These are phyloP conservation scores for Pitangus sulphuratus DNA, from an alignment of 2,797 vertebrate genomes.

Conservation along the genomic window DNA sequence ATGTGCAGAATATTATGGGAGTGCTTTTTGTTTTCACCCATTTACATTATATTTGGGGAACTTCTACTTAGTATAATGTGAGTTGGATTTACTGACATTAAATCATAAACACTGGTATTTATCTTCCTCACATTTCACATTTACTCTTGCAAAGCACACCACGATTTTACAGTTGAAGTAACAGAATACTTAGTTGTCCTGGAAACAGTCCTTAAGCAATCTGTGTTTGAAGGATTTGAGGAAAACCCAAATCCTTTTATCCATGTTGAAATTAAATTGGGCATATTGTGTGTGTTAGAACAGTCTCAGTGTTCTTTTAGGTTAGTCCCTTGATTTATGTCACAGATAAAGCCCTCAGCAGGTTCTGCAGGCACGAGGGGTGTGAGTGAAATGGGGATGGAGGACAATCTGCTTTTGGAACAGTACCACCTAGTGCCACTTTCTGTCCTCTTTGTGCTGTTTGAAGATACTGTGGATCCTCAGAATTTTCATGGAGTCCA, in stretches of 20 bases:
- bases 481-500: neutral
- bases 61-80: neutral
- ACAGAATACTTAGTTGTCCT: neutral
- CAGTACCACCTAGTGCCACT: neutral
- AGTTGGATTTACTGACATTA: neutral
- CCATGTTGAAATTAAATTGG: neutral
- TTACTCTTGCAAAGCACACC: neutral
- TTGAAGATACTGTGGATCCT: neutral
- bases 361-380: neutral
- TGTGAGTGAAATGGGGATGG: neutral
- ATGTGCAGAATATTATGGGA: neutral
- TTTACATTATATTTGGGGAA: neutral
- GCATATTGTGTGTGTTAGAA: neutral
- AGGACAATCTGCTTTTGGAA: neutral
- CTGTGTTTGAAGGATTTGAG: neutral
- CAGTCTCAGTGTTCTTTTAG: neutral
- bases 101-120: neutral
- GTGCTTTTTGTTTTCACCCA: neutral
- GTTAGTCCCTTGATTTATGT: neutral
- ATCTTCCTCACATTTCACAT: neutral
- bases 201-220: neutral
- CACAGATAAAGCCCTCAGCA: neutral
- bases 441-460: neutral
- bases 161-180: neutral
- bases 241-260: neutral